Evolutionary conservation across 2,888 invertebrate species (phyloP).

Genomic region (Aspidiotus rigidus): DNA sequence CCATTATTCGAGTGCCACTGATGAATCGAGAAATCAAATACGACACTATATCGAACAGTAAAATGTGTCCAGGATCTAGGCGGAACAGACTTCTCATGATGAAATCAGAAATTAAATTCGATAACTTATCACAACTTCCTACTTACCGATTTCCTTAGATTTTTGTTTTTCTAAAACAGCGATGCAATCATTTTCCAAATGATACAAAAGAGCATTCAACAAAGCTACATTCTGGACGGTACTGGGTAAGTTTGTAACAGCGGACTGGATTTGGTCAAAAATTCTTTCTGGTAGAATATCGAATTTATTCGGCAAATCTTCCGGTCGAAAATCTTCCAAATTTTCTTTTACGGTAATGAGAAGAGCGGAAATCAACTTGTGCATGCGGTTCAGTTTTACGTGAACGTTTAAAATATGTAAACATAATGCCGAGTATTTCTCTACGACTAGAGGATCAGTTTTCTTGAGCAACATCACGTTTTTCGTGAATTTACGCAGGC

Average conservation of each 20-base stretch:
- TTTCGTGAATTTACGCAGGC: slow-evolving; percentile 11
- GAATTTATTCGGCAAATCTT: slow-evolving; percentile 11
- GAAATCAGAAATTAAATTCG: not conserved
- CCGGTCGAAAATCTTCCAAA: not conserved
- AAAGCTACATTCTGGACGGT: slow-evolving; percentile 18
- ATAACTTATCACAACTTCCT: not conserved
- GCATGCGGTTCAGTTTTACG: slow-evolving; percentile 21
- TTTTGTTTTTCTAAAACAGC: slow-evolving; percentile 8
- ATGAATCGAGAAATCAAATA: slow-evolving; percentile 20
- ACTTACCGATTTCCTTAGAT: slow-evolving; percentile 10
- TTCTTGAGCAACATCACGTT: slow-evolving; percentile 21
- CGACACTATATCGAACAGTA: slow-evolving; percentile 14
- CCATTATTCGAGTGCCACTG: slow-evolving; percentile 25
- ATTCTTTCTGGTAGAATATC: slow-evolving; percentile 7
- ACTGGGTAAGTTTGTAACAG: slow-evolving; percentile 23
- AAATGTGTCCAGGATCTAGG: slow-evolving; percentile 5
- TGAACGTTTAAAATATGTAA: slow-evolving; percentile 21
- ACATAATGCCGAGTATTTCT: slow-evolving; percentile 11
- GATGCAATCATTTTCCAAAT: slow-evolving; percentile 27
- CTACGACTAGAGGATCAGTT: not conserved
- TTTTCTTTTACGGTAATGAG: slow-evolving; percentile 21
- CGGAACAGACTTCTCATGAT: not conserved
- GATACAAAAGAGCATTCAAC: slow-evolving; percentile 21
- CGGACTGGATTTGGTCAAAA: slow-evolving; percentile 13
- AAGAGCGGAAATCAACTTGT: slow-evolving; percentile 21